Evolutionary conservation across 1,140 invertebrate genomes (phyloP), one percentile per base, ranked within the genome.

Genomic region (Drosophila ercepeae): DNA sequence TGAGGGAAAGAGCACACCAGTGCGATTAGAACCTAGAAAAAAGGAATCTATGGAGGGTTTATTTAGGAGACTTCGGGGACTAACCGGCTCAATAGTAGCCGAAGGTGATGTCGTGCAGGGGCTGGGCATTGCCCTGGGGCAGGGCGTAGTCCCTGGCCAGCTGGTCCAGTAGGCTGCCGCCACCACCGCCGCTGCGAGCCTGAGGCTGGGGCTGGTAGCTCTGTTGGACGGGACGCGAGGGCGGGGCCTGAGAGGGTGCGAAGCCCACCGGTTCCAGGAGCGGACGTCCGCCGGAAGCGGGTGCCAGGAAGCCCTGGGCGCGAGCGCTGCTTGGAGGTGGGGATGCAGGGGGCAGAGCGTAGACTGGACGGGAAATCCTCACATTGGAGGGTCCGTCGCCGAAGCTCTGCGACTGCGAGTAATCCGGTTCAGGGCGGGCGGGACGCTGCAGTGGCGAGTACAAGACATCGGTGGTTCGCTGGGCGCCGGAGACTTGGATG

Each of bases 81-180:
- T 32, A 8, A 6, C 14, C 1, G 23, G 27, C 48, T 92, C 93
- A 95, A 88, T 94, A 95, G 65, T 94, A 94, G 75, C 95, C 95
- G 77, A 96, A 97, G 55, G 95, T 95, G 83, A 96, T 96, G 84
- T 96, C 96, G 78, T 96, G 95, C 13, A 95, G 91, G 0, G 95
- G 93, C 2, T 94, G 92, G 8, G 95, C 93, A 7, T 92, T 93
- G 34, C 93, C 93, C 75, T 94, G 92, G 0, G 96, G 95, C 14
- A 97, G 90, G 9, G 95, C 94, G 79, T 95, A 96, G 71, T 97
- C 95, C 78, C 95, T 94, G 14, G 95, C 94, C n/a, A 97, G 92
- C 78, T 96, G 95, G 78, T 96, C 96, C 13, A 96, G 92, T 83
- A 96, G 93, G n/a, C 95, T 94, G 36, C 94, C 94, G 83, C 92